Percentiles rank a stretch among this genome's conserved stretches.
These are phyloP conservation scores for Sweltsa coloradensis DNA, from an alignment of 1,140 invertebrate species.

Conservation along the genomic window DNA sequence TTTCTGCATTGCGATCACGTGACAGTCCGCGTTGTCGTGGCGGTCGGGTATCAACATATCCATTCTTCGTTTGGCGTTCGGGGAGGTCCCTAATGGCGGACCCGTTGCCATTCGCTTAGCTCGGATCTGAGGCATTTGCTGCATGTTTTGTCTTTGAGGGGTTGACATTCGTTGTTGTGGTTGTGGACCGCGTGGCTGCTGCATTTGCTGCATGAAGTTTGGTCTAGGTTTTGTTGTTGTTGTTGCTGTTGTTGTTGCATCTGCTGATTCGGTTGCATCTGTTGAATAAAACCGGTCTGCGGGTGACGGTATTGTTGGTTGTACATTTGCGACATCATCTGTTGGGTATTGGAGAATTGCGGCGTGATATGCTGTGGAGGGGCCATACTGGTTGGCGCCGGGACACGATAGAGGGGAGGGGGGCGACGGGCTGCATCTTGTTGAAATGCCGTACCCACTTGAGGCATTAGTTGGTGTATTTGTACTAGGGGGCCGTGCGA, in stretches of 20 bases:
- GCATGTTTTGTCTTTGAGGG: slow-evolving; percentile 16
- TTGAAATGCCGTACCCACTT: slow-evolving; percentile 29
- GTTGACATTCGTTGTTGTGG: neutral
- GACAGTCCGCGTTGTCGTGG: slow-evolving; percentile 47
- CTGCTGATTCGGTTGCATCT: neutral
- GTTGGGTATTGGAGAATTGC: slow-evolving; percentile 27
- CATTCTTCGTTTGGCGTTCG: slow-evolving; percentile 33
- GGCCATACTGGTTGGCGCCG: slow-evolving; percentile 24
- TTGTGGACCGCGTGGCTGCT: slow-evolving; percentile 16
- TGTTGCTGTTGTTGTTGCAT: slow-evolving; percentile 12
- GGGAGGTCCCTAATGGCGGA: neutral
- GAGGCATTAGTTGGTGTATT: slow-evolving; percentile 31
- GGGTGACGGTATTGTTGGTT: slow-evolving; percentile 6
- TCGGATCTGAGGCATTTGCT: slow-evolving; percentile 16
- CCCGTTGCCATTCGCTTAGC: neutral
- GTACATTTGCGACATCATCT: slow-evolving; percentile 16
- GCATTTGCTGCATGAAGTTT: slow-evolving; percentile 18
- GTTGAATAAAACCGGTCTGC: neutral
- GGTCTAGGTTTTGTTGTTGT: slow-evolving; percentile 13
- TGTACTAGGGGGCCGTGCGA: slow-evolving; percentile 28
- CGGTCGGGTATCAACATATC: slow-evolving; percentile 40
- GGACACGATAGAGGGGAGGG: slow-evolving; percentile 15
- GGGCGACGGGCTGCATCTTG: slow-evolving; percentile 13
- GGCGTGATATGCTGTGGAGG: slow-evolving; percentile 22
- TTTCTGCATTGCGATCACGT: slow-evolving; percentile 56